These are phyloP conservation scores for Druon quercuslanigerum DNA, from an alignment of 1,140 invertebrate genomes.

Conservation along the genomic window DNA sequence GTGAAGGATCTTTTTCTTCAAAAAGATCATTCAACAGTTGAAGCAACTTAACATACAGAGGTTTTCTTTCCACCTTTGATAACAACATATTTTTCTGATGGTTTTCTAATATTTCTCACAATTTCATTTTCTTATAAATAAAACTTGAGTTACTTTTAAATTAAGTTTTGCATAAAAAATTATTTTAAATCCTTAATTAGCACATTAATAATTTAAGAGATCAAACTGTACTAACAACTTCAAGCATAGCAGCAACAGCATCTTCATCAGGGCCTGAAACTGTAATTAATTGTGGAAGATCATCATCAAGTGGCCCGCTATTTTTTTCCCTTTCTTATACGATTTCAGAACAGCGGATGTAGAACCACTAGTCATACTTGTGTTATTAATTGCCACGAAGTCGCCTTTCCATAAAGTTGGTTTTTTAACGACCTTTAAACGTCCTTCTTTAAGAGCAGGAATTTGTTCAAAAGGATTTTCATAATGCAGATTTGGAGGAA, in stretches of 20 bases:
- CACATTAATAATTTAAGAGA: neutral
- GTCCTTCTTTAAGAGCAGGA: too few species aligned
- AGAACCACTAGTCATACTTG: constrained; percentile 83
- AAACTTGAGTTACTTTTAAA: neutral
- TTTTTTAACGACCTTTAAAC: constrained; percentile 78
- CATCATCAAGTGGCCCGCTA: constrained; percentile 38
- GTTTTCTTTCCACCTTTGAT: constrained; percentile 45
- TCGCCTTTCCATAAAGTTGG: constrained; percentile 77
- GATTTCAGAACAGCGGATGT: constrained; percentile 79
- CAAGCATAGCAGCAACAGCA: constrained; percentile 71
- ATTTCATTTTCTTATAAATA: too few species aligned
- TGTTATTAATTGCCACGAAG: too few species aligned
- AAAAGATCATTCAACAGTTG: constrained; percentile 73
- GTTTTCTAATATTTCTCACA: too few species aligned
- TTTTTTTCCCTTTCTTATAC: constrained; percentile 60
- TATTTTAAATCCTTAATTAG: too few species aligned
- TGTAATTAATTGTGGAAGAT: constrained; percentile 71
- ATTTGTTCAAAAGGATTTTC: too few species aligned
- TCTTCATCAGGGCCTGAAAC: constrained; percentile 79
- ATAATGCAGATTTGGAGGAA: too few species aligned
- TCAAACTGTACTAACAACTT: constrained; percentile 50
- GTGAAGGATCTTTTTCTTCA: constrained; percentile 68
- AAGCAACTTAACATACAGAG: constrained; percentile 68
- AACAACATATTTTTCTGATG: neutral
- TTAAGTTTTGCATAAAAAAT: too few species aligned